Evolutionary conservation across 1,140 invertebrate species (phyloP).

Genomic region (Diuraphis noxia): DNA sequence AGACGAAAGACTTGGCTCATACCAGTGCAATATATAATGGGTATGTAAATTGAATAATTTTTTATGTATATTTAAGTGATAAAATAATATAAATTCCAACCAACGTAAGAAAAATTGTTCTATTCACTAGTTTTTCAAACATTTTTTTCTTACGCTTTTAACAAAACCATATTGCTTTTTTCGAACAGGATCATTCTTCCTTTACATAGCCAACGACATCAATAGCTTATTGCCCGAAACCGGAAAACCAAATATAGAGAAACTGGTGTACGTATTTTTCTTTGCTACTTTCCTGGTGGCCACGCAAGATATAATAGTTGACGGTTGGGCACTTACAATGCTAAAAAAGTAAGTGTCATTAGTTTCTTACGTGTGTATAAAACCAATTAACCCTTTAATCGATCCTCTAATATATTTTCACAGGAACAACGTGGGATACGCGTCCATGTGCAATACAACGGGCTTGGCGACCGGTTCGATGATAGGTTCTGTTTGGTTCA

Average conservation of each 20-base stretch:
- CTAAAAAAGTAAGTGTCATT: slow-evolving; percentile 72
- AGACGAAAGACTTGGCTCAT: slow-evolving; percentile 97
- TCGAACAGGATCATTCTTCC: not conserved
- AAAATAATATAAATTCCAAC: too few species aligned
- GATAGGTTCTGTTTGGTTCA: slow-evolving; percentile 94
- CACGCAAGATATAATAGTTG: slow-evolving; percentile 99
- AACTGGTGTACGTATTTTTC: slow-evolving; percentile 86
- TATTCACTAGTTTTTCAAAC: not conserved
- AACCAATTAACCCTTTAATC: not conserved
- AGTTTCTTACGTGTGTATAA: not conserved
- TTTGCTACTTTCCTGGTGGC: slow-evolving; percentile 86
- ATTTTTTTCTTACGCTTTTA: not conserved
- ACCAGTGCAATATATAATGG: slow-evolving; percentile 84
- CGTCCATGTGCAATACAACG: slow-evolving; percentile 97
- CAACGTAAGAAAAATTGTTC: too few species aligned
- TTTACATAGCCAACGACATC: not conserved
- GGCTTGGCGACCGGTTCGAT: slow-evolving; percentile 98
- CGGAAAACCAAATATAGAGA: slow-evolving; percentile 72
- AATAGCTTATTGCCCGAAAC: not conserved
- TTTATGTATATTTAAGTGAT: too few species aligned
- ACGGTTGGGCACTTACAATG: slow-evolving; percentile 99
- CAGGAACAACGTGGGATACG: slow-evolving; percentile 92
- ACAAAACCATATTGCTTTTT: not conserved
- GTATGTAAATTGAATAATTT: slow-evolving; percentile 58
- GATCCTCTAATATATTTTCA: not conserved